Conservation (phyloP, 2,888 invertebrate genomes). For the Ochropacha duplaris region DNA sequence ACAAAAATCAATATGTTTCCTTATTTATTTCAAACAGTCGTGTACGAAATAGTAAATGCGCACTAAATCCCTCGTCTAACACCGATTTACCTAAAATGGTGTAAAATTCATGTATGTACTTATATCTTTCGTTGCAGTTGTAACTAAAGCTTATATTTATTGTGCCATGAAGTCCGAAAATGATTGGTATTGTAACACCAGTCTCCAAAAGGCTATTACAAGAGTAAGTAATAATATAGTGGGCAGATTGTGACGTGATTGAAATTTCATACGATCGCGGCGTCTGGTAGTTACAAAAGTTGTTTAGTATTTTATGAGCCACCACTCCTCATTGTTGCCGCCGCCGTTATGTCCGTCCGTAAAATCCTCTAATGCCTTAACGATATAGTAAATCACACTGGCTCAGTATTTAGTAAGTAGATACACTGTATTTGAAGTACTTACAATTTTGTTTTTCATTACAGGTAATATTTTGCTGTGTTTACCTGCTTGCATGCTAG, state of each 20-base stretch:
- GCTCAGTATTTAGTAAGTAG: constrained; percentile 24
- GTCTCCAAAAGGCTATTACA: constrained; percentile 25
- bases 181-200: constrained; percentile 21
- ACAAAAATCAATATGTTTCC: not conserved
- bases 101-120: not conserved
- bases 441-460: not conserved
- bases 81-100: too few relatives aligned
- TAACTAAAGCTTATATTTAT: not conserved
- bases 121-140: not conserved
- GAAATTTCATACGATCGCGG: constrained; percentile 50
- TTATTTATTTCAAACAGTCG: not conserved
- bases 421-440: constrained; percentile 21
- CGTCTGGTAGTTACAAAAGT: constrained; percentile 48
- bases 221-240: constrained; percentile 32
- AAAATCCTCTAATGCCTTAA: constrained; percentile 50
- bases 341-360: constrained; percentile 47
- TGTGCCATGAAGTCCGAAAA: not conserved
- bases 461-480: not conserved
- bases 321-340: constrained; percentile 51
- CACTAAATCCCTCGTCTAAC: not conserved
- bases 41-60: not conserved
- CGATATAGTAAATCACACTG: constrained; percentile 45
- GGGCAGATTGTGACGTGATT: constrained; percentile 44
- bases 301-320: constrained; percentile 60
- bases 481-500: not conserved